Evolutionary conservation across 2,797 vertebrate genomes (phyloP).

Genomic region (Sciurus carolinensis): DNA sequence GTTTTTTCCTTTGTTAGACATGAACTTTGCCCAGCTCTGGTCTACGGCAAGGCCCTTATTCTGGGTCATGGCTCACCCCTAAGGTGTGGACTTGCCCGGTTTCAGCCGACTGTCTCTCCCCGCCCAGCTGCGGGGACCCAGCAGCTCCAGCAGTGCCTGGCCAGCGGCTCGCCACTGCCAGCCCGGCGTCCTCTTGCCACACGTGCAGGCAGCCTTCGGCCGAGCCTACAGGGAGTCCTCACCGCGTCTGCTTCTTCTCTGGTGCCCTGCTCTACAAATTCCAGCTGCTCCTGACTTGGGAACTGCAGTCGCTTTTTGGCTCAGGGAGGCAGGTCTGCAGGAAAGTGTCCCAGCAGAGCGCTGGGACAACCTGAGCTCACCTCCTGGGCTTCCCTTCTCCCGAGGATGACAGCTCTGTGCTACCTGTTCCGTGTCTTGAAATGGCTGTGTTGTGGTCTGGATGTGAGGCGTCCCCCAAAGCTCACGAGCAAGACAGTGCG

Average conservation of each 20-base stretch:
- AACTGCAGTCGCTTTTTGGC: background rate
- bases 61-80: background rate
- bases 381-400: background rate
- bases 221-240: background rate
- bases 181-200: background rate
- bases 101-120: background rate
- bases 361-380: accelerated
- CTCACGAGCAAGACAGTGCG: too few relatives aligned
- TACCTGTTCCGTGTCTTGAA: background rate
- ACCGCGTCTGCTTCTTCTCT: background rate
- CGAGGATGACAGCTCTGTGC: background rate
- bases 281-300: background rate
- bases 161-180: accelerated
- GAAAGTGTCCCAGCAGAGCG: background rate
- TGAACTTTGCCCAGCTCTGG: background rate
- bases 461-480: too few relatives aligned
- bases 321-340: background rate
- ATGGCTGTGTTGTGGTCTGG: background rate
- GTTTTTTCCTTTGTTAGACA: background rate
- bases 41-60: background rate
- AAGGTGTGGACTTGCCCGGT: background rate
- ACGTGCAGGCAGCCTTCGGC: too few relatives aligned
- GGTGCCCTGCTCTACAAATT: background rate
- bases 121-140: background rate
- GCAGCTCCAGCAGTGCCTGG: accelerated